These are phyloP conservation scores for Pachypanchax playfairii DNA, from an alignment of 2,113 vertebrate genomes.

Conservation along the genomic window DNA sequence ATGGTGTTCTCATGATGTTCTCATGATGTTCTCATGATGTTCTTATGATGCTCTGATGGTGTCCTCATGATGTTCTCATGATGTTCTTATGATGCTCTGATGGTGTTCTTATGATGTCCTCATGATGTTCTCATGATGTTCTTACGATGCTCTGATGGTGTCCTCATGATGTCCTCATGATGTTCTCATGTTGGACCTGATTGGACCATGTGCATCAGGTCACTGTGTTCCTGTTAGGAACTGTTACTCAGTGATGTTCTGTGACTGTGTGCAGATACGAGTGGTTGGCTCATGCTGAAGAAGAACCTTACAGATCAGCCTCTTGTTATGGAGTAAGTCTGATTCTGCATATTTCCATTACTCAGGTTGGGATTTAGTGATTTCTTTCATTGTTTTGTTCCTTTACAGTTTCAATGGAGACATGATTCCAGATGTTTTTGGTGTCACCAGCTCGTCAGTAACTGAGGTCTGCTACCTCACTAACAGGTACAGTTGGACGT, in stretches of 20 bases:
- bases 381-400: neutral
- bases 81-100: too few relatives aligned
- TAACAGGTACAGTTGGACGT: constrained; percentile 72
- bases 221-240: constrained; percentile 6
- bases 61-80: too few relatives aligned
- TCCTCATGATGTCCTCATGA: too few relatives aligned
- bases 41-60: too few relatives aligned
- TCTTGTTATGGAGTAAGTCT: constrained; percentile 95
- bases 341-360: neutral
- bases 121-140: too few relatives aligned
- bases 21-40: too few relatives aligned
- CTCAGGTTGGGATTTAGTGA: neutral
- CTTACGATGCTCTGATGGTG: too few relatives aligned
- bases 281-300: constrained; percentile 79
- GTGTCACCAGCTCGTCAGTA: constrained; percentile 62
- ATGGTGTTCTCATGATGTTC: too few relatives aligned
- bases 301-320: constrained; percentile 91
- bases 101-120: too few relatives aligned
- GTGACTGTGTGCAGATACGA: constrained; percentile 82
- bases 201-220: too few relatives aligned
- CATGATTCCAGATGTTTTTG: constrained; percentile 95
- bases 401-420: constrained; percentile 92
- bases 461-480: constrained; percentile 83
- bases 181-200: too few relatives aligned
- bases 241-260: too few relatives aligned